Base-by-base conservation (phyloP, 2,113 vertebrate genomes). In the Seriola aureovittata region DNA sequence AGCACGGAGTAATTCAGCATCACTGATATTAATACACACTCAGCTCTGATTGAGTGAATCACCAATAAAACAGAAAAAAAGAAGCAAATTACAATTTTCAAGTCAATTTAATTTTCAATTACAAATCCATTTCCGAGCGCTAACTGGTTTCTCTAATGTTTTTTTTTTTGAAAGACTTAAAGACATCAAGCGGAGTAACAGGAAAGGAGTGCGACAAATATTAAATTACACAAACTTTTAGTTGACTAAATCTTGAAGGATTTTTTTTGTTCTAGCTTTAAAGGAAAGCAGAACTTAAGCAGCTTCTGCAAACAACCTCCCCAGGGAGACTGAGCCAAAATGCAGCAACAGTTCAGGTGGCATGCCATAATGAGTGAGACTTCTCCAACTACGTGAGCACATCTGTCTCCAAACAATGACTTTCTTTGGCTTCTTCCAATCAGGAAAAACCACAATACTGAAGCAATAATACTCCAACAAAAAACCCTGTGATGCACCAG, bases 71-170 rank as follows among this genome's bases (percentile, higher is more conserved):
- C 8, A 8, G 4, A 52, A 29, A 55, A 54, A 57, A 54, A 38
- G 3, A 46, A 67, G 14, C 11, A 25, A 52, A 67, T 58, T 48
- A 29, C 16, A 2, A 62, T 64, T 65, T 52, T 46, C 11, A 5
- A 71, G 68, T 83, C 54, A 52, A 46, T 72, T 59, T 44, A 3
- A 36, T 62, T 55, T 54, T 17, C 17, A 12, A 60, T 62, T 67
- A 16, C 52, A 64, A 58, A 67, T 60, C 5, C 14, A 16, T 71
- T 46, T 38, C 21, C 2, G 34, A 23, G 44, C 1, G 14, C 46
- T 38, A 64, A 69, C 60, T 74, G 38, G 11, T 60, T 77, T 76
- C 40, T 4, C 11, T 55, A 23, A 42, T 46, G 44, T 62, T 71
- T 11, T 29, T 59, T 29, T 29, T 29, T 80, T 21, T 25, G 4